Evolutionary conservation across 1,140 invertebrate genomes (phyloP).

Genomic region (Dinoponera quadriceps): DNA sequence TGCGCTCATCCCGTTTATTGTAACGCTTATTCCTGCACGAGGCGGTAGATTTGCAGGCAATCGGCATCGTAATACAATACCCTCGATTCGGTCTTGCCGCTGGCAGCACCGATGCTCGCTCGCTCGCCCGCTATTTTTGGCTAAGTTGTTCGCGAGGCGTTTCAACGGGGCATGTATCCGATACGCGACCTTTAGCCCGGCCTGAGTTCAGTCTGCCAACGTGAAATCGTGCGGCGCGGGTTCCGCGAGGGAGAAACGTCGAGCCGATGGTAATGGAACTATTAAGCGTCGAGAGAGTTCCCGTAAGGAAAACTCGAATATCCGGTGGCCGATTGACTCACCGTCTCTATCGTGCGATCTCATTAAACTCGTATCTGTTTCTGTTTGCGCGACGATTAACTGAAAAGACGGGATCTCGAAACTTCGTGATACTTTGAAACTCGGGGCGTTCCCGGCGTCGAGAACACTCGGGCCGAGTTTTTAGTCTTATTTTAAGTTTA

Average conservation of each 20-base stretch:
- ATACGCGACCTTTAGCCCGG: slow-evolving; percentile 74
- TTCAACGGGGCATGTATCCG: slow-evolving; percentile 71
- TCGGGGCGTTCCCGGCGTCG: too few relatives aligned
- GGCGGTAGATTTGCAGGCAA: slow-evolving; percentile 33
- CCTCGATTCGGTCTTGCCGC: slow-evolving; percentile 16
- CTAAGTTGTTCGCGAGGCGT: slow-evolving; percentile 65
- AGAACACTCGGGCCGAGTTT: too few relatives aligned
- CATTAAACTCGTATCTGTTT: neutral
- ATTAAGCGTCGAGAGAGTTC: neutral
- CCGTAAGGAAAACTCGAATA: neutral
- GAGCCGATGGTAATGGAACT: slow-evolving; percentile 32
- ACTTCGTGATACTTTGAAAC: neutral
- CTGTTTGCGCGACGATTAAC: neutral
- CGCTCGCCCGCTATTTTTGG: slow-evolving; percentile 75
- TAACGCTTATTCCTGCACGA: neutral
- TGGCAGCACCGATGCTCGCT: slow-evolving; percentile 60
- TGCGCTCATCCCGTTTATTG: neutral
- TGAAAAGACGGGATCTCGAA: neutral
- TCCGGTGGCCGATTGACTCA: neutral
- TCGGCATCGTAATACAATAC: slow-evolving; percentile 33
- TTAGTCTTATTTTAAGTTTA: too few relatives aligned
- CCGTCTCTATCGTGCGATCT: neutral
- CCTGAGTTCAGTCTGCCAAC: slow-evolving; percentile 74
- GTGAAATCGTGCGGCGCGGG: slow-evolving; percentile 65
- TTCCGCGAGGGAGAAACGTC: slow-evolving; percentile 24